Conservation (phyloP, 2,888 invertebrate species). For the Enchytraeus crypticus region DNA sequence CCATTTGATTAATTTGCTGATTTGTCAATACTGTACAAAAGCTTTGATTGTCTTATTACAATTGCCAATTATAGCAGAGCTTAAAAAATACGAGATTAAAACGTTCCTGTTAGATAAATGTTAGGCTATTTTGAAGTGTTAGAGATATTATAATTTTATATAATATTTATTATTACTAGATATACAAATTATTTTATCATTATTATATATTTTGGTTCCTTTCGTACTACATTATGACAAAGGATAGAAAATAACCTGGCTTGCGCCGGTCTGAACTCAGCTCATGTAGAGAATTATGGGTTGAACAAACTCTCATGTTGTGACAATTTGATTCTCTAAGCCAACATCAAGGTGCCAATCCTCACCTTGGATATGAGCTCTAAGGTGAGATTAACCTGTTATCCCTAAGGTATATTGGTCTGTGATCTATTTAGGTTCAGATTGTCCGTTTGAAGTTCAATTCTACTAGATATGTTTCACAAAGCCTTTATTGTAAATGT, state of each 20-base stretch:
- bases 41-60: no score
- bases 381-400: constrained; percentile 34
- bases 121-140: no score
- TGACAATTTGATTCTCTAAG: constrained; percentile 64
- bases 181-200: neutral
- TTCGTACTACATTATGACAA: constrained; percentile 63
- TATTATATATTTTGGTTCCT: constrained; percentile 54
- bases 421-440: constrained; percentile 16
- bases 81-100: no score
- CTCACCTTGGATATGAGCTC: constrained; percentile 32
- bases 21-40: no score
- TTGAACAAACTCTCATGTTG: constrained; percentile 58
- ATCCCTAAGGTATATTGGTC: constrained; percentile 33
- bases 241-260: constrained; percentile 78
- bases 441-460: no score
- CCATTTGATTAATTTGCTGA: no score
- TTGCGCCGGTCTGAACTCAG: constrained; percentile 78
- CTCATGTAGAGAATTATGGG: constrained; percentile 75
- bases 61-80: no score
- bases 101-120: no score
- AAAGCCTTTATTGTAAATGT: no score
- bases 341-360: constrained; percentile 67
- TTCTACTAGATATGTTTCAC: no score
- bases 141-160: no score
- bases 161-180: no score